phyloP scores from a whole-genome alignment of 2,888 invertebrate genomes.

The Drosophila melanocephala region DNA sequence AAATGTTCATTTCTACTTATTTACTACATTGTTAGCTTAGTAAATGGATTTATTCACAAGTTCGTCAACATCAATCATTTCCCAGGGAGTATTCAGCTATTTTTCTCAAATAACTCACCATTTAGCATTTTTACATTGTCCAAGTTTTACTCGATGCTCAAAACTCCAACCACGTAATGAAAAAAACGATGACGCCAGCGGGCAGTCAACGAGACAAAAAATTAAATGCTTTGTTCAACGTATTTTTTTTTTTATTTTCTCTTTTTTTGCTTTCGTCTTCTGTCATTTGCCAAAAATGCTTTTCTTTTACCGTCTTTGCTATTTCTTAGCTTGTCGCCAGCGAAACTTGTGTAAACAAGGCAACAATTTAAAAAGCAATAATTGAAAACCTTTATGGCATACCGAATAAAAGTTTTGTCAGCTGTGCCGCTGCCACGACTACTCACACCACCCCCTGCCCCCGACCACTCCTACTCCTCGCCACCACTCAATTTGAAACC shows the following conservation, averaged over 20 bases:
- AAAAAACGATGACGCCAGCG: slow-evolving; percentile 36
- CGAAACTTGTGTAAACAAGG: slow-evolving; percentile 67
- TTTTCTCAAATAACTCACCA: neutral
- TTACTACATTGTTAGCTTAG: neutral
- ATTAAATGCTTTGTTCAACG: slow-evolving; percentile 65
- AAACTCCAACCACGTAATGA: slow-evolving; percentile 11
- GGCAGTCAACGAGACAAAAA: slow-evolving; percentile 43
- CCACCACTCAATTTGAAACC: neutral
- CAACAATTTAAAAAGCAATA: slow-evolving; percentile 71
- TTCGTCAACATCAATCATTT: slow-evolving; percentile 42
- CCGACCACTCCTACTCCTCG: neutral
- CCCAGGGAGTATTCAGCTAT: neutral
- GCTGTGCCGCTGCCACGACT: slow-evolving; percentile 56
- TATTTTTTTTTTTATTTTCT: slow-evolving; percentile 13
- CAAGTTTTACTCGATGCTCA: slow-evolving; percentile 4
- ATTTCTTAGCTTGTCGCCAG: slow-evolving; percentile 48
- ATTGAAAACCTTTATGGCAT: slow-evolving; percentile 72
- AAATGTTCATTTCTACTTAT: neutral
- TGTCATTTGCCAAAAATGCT: slow-evolving; percentile 41
- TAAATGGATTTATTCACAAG: neutral
- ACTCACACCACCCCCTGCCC: neutral
- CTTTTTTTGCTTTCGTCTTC: slow-evolving; percentile 11
- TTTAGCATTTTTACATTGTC: neutral
- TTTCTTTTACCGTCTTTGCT: slow-evolving; percentile 11
- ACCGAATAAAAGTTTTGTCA: slow-evolving; percentile 60